Conservation (phyloP, 2,888 invertebrate genomes). For the Selenia dentaria region DNA sequence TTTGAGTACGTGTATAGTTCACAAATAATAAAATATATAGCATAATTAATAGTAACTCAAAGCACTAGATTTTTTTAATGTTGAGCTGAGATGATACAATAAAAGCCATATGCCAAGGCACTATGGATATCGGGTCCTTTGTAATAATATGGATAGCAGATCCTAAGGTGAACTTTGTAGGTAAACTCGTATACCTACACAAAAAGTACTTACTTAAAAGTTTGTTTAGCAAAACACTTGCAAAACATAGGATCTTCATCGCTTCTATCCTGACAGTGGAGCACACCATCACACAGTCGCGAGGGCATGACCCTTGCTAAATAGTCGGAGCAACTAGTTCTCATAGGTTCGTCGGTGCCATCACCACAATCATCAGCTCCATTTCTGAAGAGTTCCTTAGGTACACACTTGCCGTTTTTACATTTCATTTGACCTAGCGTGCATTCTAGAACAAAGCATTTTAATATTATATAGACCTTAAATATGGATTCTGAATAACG, state of each 20-base stretch:
- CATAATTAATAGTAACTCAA: too few relatives aligned
- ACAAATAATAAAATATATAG: too few relatives aligned
- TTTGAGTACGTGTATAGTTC: too few relatives aligned
- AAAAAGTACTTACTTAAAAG: slow-evolving; percentile 55
- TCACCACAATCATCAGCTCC: slow-evolving; percentile 88
- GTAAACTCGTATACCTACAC: too few relatives aligned
- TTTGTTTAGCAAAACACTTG: slow-evolving; percentile 79
- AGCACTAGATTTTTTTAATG: too few relatives aligned
- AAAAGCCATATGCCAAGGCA: too few relatives aligned
- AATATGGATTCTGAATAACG: too few relatives aligned
- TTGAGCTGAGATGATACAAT: too few relatives aligned
- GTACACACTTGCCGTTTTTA: slow-evolving; percentile 86
- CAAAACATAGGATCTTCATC: slow-evolving; percentile 89
- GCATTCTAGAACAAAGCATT: slow-evolving; percentile 84
- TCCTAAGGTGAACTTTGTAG: too few relatives aligned
- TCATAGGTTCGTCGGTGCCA: slow-evolving; percentile 87
- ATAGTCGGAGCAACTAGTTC: slow-evolving; percentile 87
- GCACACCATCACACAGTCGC: slow-evolving; percentile 90
- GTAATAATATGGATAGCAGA: too few relatives aligned
- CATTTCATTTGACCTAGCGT: slow-evolving; percentile 87
- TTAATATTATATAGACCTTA: too few relatives aligned
- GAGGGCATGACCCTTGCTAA: slow-evolving; percentile 87
- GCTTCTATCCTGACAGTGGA: slow-evolving; percentile 90
- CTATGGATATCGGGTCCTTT: too few relatives aligned
- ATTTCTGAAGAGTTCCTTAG: slow-evolving; percentile 89